These are phyloP conservation scores for Eolophus roseicapilla DNA, from an alignment of 2,113 vertebrate genomes.

Conservation along the genomic window DNA sequence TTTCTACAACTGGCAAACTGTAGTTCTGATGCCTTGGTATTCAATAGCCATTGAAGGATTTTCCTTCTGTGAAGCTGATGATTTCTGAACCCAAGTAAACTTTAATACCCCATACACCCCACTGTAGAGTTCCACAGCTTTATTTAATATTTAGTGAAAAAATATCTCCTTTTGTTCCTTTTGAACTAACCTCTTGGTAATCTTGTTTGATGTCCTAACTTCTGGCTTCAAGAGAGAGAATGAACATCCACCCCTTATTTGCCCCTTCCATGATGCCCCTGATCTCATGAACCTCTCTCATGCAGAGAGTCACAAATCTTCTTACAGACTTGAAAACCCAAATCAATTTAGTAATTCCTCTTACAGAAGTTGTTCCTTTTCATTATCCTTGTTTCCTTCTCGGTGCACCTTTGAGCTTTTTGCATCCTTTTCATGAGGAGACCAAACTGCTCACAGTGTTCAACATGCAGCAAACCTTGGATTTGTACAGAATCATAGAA, in stretches of 20 bases:
- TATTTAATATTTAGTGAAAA: not conserved
- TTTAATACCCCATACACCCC: not conserved
- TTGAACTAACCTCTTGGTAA: not conserved
- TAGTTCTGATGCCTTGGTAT: not conserved
- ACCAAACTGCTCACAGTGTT: not conserved
- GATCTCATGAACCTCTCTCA: not conserved
- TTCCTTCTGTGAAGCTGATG: not conserved
- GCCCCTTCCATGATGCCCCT: not conserved
- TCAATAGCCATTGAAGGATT: not conserved
- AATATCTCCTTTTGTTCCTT: not conserved
- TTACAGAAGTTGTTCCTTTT: not conserved
- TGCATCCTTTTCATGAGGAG: not conserved
- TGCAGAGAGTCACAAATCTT: not conserved
- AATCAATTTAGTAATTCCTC: not conserved
- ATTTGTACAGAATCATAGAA: not conserved
- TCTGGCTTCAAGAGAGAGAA: not conserved
- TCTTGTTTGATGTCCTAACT: not conserved
- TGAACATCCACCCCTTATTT: not conserved
- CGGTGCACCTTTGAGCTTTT: not conserved
- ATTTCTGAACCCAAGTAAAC: not conserved
- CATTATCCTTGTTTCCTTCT: not conserved
- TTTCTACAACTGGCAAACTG: not conserved
- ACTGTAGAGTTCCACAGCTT: not conserved
- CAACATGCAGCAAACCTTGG: not conserved
- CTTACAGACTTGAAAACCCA: not conserved